Base-by-base conservation (phyloP, 23 tunicate species). In the Ciona savignyi region DNA sequence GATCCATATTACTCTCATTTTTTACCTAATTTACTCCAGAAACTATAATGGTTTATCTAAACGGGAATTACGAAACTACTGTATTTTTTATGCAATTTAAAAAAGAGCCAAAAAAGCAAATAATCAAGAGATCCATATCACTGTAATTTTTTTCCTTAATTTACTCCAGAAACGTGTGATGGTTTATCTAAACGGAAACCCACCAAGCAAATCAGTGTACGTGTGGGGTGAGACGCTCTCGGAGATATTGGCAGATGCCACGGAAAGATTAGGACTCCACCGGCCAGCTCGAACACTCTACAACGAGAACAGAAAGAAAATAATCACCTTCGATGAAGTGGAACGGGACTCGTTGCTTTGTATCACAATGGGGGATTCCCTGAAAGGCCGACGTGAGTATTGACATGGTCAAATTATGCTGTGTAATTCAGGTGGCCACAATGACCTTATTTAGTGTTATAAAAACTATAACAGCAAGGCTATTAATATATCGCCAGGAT, bases 161-260 rank as follows among this genome's bases (percentile, higher is more conserved):
- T n/a, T n/a, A n/a, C n/a, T 69, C n/a, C n/a, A 88, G 96, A 88
- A 88, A 77, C 82, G 96, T 42, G 85, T 88, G 23, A 64, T 74
- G 77, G 88, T 88, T 48, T 71, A 77, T 27, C 71, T 28, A 33
- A 82, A 71, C 3, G 96, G 85, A 1, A 83, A 82, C 26, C 63
- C 96, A 11, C 34, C 77, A 2, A 62, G 60, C 29, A 60, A 29
- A 60, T 65, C 84, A 11, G 84, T 35, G 2, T 82, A 77, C 31
- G 88, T 85, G 2, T 88, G 96, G 96, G 96, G 96, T 1, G 84
- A 81, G 61, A 68, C 80, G 2, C 35, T 88, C 1, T 23, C 32
- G 11, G 73, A 70, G 29, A 61, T 88, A 25, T 34, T 88, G 1
- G 77, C 81, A 23, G 87, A 88, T 60, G 96, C 96, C 51, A 78